Base-by-base conservation (phyloP, 2,888 invertebrate species). In the Trichogramma evanescens region DNA sequence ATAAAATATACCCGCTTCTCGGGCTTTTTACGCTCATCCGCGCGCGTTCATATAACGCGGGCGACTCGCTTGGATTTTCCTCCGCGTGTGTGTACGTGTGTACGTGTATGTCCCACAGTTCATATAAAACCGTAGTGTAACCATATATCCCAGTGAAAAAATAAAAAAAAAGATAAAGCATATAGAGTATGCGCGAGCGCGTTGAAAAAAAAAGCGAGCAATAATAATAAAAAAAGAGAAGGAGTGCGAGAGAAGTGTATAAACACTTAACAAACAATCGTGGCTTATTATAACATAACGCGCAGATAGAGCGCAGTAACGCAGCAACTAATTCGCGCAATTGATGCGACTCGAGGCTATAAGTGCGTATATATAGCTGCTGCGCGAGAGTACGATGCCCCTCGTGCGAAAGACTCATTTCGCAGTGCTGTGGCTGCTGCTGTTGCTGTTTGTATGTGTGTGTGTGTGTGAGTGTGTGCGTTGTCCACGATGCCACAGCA, bases 311-410 rank as follows among this genome's bases (percentile, higher is more conserved):
- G 26, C 3, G 26, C 26, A 26, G 26, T 26, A 26, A 26, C 26
- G 26, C 26, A 66, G 63, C 63, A 61, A 56, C 62, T 65, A 66
- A 68, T 66, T 66, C 66, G 66, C 59, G 66, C 66, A 67, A 68
- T 68, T 67, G 67, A 66, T 65, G 65, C 66, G 63, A 58, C 58
- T 59, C 63, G 61, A 57, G 58, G 44, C 40, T 13, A 13, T 6
- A 43, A n/a, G 46, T 26, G 58, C 46, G n/a, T 53, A 13, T 53
- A 26, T 43, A 13, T 9, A 39, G 5, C 13, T 50, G 13, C n/a
- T 52, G n/a, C 43, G 43, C 10, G 48, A 41, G 56, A 42, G 58
- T 58, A 42, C 58, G 58, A 52, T 58, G 58, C 46, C 52, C 46
- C 58, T n/a, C 8, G 9, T 38, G 38, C 38, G 50, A 8, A 10